Conservation (phyloP, 2,113 vertebrate species). For the Halcyon malimbica region DNA sequence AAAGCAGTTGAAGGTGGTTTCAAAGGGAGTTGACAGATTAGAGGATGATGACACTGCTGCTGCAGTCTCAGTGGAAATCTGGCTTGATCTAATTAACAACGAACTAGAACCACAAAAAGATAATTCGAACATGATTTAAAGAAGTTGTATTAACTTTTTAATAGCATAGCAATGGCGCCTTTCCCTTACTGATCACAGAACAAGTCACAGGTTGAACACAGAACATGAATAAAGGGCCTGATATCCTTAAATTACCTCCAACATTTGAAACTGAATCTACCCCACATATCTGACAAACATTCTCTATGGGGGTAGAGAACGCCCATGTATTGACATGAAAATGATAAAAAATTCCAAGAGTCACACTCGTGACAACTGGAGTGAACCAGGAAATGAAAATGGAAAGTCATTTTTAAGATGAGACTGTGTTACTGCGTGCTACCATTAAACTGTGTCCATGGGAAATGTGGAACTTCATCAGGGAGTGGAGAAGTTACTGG, state of each 20-base stretch:
- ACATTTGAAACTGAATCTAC: neutral
- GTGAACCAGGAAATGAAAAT: neutral
- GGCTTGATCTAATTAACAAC: slow-evolving; percentile 65
- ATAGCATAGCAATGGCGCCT: neutral
- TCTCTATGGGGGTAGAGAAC: neutral
- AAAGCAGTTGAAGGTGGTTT: slow-evolving; percentile 70
- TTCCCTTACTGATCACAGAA: slow-evolving; percentile 32
- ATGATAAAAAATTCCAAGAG: neutral
- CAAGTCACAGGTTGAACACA: neutral
- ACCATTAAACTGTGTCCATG: neutral
- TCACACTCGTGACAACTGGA: neutral
- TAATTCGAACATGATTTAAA: slow-evolving; percentile 57
- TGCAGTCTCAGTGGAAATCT: slow-evolving; percentile 60
- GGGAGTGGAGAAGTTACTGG: neutral
- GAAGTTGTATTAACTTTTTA: slow-evolving; percentile 23
- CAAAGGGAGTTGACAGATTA: slow-evolving; percentile 70
- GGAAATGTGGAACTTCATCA: neutral
- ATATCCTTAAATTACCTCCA: neutral
- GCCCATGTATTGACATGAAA: neutral
- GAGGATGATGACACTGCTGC: slow-evolving; percentile 62
- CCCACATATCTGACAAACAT: neutral
- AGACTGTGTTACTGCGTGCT: neutral
- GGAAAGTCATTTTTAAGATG: neutral
- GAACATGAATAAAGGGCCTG: neutral
- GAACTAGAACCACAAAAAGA: slow-evolving; percentile 45